phyloP scores from a whole-genome alignment of 2,888 invertebrate genomes.

The Apantesis nais region DNA sequence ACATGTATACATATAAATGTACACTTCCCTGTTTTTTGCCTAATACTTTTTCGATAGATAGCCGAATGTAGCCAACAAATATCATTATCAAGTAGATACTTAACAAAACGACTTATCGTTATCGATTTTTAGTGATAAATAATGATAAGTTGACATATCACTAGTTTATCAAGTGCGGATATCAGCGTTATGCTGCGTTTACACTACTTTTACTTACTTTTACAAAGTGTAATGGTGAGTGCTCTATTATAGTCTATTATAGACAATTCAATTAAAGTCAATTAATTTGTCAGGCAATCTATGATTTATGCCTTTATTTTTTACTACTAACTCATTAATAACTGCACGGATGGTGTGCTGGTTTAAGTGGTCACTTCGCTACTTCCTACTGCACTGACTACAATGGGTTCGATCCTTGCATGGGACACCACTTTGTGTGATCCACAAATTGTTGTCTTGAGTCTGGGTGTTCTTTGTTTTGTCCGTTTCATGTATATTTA shows the following conservation, averaged over 20 bases:
- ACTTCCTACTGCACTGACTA: too few relatives aligned
- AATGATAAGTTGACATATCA: constrained; percentile 52
- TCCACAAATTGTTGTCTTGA: too few relatives aligned
- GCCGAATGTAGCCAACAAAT: constrained; percentile 12
- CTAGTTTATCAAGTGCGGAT: constrained; percentile 23
- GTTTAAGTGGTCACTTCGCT: too few relatives aligned
- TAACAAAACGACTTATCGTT: constrained; percentile 34
- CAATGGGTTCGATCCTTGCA: too few relatives aligned
- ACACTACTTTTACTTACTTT: constrained; percentile 25
- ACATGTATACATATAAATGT: background rate
- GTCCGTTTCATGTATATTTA: too few relatives aligned
- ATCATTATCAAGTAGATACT: background rate
- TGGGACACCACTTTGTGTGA: too few relatives aligned
- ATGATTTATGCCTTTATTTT: background rate
- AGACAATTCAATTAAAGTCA: background rate
- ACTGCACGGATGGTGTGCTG: too few relatives aligned
- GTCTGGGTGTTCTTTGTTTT: too few relatives aligned
- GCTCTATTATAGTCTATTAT: background rate
- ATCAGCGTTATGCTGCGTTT: constrained; percentile 47
- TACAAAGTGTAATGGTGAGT: background rate
- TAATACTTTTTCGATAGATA: constrained; percentile 4
- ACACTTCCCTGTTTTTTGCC: background rate
- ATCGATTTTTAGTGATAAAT: constrained; percentile 62
- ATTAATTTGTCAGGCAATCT: background rate
- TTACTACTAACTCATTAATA: background rate